Evolutionary conservation across 2,797 vertebrate genomes (phyloP).

Genomic region (Myotis planiceps): DNA sequence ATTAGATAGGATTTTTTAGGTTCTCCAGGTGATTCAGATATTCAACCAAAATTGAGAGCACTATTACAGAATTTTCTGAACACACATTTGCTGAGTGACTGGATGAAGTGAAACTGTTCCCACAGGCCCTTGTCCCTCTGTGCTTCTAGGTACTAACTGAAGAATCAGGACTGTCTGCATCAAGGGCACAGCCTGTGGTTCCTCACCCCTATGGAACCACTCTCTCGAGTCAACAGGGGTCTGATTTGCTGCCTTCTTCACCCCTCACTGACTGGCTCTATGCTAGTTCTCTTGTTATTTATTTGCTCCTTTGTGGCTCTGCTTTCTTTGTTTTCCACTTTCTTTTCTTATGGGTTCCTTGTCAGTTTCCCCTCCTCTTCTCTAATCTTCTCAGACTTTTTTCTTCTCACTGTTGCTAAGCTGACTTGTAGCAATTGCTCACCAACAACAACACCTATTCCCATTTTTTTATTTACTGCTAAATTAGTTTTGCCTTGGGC

Average conservation of each 20-base stretch:
- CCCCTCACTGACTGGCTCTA: neutral
- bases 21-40: neutral
- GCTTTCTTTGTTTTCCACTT: neutral
- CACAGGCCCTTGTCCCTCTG: neutral
- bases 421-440: neutral
- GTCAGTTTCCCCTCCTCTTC: neutral
- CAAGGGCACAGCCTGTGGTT: too few species aligned
- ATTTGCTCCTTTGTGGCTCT: neutral
- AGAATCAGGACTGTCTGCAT: neutral
- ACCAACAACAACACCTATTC: neutral
- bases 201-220: neutral
- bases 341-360: neutral
- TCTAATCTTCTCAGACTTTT: neutral
- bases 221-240: neutral
- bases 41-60: neutral
- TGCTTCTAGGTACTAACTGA: neutral
- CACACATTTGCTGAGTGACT: neutral
- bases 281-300: neutral
- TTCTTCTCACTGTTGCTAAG: neutral
- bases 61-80: neutral
- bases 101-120: neutral
- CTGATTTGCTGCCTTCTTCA: neutral
- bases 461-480: constrained; percentile 38
- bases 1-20: too few species aligned
- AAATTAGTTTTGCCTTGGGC: constrained; percentile 53